Conservation (phyloP, 2,888 invertebrate species). For the Pilophorus perplexus region DNA sequence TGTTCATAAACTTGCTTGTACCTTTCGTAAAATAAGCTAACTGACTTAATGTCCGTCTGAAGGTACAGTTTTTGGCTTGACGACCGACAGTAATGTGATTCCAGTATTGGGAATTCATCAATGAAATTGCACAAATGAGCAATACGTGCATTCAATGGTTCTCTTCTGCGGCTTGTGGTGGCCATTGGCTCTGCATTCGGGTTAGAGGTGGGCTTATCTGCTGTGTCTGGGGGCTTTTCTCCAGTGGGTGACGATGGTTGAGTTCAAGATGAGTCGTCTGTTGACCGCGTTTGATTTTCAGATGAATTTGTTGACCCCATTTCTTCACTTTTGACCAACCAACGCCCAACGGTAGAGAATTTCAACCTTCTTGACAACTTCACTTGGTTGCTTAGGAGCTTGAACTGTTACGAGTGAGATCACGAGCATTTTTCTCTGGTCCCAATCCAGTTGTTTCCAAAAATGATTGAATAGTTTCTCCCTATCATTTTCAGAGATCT, state of each 20-base stretch:
- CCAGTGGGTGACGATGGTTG: neutral
- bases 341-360: neutral
- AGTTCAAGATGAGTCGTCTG: neutral
- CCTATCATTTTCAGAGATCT: slow-evolving; percentile 1
- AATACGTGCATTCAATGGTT: neutral
- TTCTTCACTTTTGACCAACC: neutral
- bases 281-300: too few species aligned
- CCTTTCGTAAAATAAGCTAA: neutral
- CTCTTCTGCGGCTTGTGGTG: neutral
- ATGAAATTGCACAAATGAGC: neutral
- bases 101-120: too few species aligned
- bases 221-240: too few species aligned
- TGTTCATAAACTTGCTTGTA: neutral
- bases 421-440: slow-evolving; percentile 12
- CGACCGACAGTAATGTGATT: too few species aligned
- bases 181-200: neutral
- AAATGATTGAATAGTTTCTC: slow-evolving; percentile 10
- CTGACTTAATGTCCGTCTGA: slow-evolving; percentile 1
- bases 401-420: neutral
- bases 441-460: slow-evolving; percentile 32
- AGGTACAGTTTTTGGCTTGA: slow-evolving; percentile 15
- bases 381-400: neutral
- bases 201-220: neutral
- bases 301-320: neutral
- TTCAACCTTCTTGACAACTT: neutral